These are phyloP conservation scores for Rutilus rutilus DNA, from an alignment of 2,113 vertebrate genomes.

Conservation along the genomic window DNA sequence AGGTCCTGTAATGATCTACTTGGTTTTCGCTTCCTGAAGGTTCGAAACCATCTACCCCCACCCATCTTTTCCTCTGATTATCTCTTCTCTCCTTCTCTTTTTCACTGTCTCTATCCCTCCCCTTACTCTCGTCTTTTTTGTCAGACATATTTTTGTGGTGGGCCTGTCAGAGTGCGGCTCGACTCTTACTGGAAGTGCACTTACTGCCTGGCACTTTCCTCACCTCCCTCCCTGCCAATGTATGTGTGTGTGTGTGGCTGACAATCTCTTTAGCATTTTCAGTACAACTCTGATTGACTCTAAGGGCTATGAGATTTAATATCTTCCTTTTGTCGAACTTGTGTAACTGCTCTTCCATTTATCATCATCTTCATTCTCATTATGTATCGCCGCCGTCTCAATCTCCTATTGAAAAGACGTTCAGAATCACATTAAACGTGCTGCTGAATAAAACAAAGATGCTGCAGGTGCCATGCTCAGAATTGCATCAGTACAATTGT, in stretches of 20 bases:
- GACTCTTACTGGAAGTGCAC: conserved; percentile 60
- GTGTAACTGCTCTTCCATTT: conserved; percentile 17
- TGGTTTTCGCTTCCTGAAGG: conserved; percentile 55
- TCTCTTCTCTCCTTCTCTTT: not conserved
- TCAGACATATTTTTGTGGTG: conserved; percentile 57
- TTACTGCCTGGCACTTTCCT: conserved; percentile 53
- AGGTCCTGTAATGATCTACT: conserved; percentile 7
- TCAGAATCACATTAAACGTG: not conserved
- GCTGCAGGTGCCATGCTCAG: conserved; percentile 7
- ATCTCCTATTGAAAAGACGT: not conserved
- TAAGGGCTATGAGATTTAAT: not conserved
- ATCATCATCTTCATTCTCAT: conserved; percentile 18
- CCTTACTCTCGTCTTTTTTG: conserved; percentile 35
- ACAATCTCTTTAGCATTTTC: conserved; percentile 55
- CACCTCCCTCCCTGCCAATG: conserved; percentile 38
- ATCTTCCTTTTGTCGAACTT: conserved; percentile 20
- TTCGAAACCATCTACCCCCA: not conserved
- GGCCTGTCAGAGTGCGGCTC: conserved; percentile 55
- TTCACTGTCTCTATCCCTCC: not conserved
- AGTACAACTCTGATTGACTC: conserved; percentile 26
- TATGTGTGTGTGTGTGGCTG: conserved; percentile 34
- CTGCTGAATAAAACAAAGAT: conserved; percentile 13
- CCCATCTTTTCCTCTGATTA: conserved; percentile 8
- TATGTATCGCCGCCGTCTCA: not conserved
- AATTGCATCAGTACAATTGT: conserved; percentile 1